Conservation (phyloP, 1,140 invertebrate genomes). For the Drosophila simulans region DNA sequence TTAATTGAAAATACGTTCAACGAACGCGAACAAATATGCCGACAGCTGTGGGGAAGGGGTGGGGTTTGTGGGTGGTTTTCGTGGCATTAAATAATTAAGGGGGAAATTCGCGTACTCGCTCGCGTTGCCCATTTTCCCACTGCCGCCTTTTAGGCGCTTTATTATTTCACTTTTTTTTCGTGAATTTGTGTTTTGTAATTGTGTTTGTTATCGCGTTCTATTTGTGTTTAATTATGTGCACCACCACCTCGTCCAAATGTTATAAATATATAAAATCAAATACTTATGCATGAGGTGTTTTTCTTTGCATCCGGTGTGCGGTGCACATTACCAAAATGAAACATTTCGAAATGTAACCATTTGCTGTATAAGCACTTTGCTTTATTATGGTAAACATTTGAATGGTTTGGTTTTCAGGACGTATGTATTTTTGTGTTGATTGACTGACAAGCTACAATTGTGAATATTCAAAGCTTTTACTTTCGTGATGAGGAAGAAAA, state of each 20-base stretch:
- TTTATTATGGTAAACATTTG: constrained; percentile 16
- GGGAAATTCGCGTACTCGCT: constrained; percentile 35
- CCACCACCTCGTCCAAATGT: constrained; percentile 43
- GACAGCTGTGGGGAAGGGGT: constrained; percentile 5
- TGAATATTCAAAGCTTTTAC: not conserved
- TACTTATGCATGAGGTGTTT: constrained; percentile 13
- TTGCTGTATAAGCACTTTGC: constrained; percentile 12
- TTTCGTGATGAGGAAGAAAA: too few species aligned
- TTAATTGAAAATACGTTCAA: constrained; percentile 79
- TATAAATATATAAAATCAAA: constrained; percentile 49
- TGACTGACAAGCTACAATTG: not conserved
- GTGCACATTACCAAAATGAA: constrained; percentile 11
- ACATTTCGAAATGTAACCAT: constrained; percentile 8
- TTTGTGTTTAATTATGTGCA: constrained; percentile 58
- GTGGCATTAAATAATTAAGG: constrained; percentile 70
- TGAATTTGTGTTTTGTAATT: constrained; percentile 46
- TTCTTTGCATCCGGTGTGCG: not conserved
- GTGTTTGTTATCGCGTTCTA: constrained; percentile 36
- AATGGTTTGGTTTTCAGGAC: constrained; percentile 12
- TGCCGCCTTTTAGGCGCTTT: constrained; percentile 44
- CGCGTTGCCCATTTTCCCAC: constrained; percentile 1
- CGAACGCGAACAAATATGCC: constrained; percentile 63
- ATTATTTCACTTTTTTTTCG: constrained; percentile 40
- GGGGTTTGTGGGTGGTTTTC: constrained; percentile 1
- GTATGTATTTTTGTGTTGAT: not conserved